Base-by-base conservation (phyloP, 2,797 vertebrate species). In the Podargus strigoides region DNA sequence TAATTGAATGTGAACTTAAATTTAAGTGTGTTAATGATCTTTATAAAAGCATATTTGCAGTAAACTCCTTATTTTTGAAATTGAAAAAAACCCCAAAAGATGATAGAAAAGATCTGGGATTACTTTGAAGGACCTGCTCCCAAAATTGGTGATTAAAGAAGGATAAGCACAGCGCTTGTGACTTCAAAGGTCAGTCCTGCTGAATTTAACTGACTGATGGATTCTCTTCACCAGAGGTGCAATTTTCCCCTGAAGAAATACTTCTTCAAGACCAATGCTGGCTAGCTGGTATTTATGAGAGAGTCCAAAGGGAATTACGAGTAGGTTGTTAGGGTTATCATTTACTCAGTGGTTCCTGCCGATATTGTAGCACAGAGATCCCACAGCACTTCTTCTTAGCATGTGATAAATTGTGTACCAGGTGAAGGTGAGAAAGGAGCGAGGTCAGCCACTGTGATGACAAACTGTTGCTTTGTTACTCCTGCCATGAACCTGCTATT, bases 141-240 rank as follows among this genome's bases (percentile, higher is more conserved):
- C 42, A 70, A 68, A 93, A 80, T 23, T 87, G 53, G 36, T 91
- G 74, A 76, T 95, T 95, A 89, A 82, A 85, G 67, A 64, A 92
- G 44, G 49, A 58, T 63, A 87, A 92, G n/a, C 46, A 39, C 44
- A 74, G 17, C 0, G 28, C 44, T 93, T 90, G 37, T 87, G 64
- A 46, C 56, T 90, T 78, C 74, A 92, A 80, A 93, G 85, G 87
- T 89, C 75, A 92, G 47, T 44, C 56, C 55, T 67, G 52, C 77
- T 95, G 84, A 92, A 92, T 94, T 81, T 67, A 79, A 92, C 79
- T 94, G 84, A 93, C 78, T 89, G 94, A 93, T 92, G 74, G 78
- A 70, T 92, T 96, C 70, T 87, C 64, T 89, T 84, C 73, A 85
- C 70, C 72, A 73, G 52, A 91, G 90, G 74, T 85, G 62, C 67